Base-by-base conservation (phyloP, 2,797 vertebrate genomes). In the Chelidonichthys spinosus region DNA sequence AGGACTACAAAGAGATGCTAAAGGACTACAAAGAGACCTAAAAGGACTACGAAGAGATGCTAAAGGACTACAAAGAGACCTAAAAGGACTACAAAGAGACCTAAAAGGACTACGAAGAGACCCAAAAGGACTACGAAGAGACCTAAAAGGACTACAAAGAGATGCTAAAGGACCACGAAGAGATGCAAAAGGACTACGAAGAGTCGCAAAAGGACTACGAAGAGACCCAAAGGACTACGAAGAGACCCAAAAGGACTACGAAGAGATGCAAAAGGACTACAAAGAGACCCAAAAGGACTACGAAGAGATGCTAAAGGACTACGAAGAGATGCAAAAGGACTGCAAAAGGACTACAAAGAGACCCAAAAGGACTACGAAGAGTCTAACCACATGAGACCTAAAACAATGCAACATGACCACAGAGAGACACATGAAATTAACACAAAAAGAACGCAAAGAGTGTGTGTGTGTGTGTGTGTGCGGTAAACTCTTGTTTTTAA, bases 271-370 rank as follows among this genome's bases (percentile, higher is more conserved):
- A 5, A 15, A 33, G 0, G 0, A 43, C 64, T 0, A n/a, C 2
- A 0, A n/a, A n/a, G 4, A 15, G 7, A 53, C 1, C 2, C n/a
- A 25, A 25, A 43, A 32, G 2, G 0, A 40, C 13, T 6, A 40
- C 13, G 0, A 32, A 32, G 4, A 18, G 5, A 42, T 14, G 14
- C 3, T 53, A 0, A 42, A n/a, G n/a, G n/a, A n/a, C n/a, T n/a
- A n/a, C n/a, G 0, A 32, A 32, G 4, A 18, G 5, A 42, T 14
- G 14, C 3, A 65, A 0, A 42, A 18, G 0, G 0, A 37, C 6
- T 14, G 14, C 3, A 65, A 0, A 42, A 18, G 0, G 0, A 37
- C 6, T 0, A 39, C 46, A 0, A 33, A 7, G 17, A 0, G 2
- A 37, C 6, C 0, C 1, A 11, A n/a, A 54, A 35, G 8, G 3